Base-by-base conservation (phyloP, 1,140 invertebrate species). In the Lasaia peninsularis region DNA sequence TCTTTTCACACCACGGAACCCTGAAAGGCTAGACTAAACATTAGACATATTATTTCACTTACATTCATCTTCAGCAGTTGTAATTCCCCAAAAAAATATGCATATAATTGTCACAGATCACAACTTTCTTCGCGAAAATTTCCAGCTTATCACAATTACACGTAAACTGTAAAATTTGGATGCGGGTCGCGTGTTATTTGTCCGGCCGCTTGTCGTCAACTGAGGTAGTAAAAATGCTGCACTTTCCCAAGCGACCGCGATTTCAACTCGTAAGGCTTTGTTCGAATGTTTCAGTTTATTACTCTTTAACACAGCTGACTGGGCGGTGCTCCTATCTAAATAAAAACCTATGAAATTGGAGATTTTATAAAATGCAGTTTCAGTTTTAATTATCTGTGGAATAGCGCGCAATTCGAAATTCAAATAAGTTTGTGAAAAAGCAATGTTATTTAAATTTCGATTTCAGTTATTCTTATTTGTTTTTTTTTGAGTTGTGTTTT, bases 71-170 rank as follows among this genome's bases (percentile, higher is more conserved):
- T 72, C 63, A 61, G 53, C 56, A 52, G 60, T 48, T 44, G 8
- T 20, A 20, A 11, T 11, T 16, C 16, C 40, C 10, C 18, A 16
- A 18, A 20, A 11, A 3, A 44, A 20, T 18, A 44, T 20, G 20
- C 40, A 44, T 40, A 44, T 11, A 48, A 48, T 48, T 48, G 60
- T 64, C 52, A 62, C 63, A 56, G 59, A 58, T 60, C 67, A 70
- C 65, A 63, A 72, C 69, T 77, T 77, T 72, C 73, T 73, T 74
- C 63, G 57, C 56, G 67, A 60, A 69, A 69, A 74, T 77, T 72
- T 68, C 57, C 35, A 72, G 62, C 64, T 65, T 68, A 58, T 53
- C 48, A 60, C 37, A 63, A 67, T 37, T 67, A 60, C 63, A 70
- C 65, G 65, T 65, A 75, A 73, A 66, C 62, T 61, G 68, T 71